These are phyloP conservation scores for Orthosia cruda DNA, from an alignment of 2,888 invertebrate species.

Conservation along the genomic window DNA sequence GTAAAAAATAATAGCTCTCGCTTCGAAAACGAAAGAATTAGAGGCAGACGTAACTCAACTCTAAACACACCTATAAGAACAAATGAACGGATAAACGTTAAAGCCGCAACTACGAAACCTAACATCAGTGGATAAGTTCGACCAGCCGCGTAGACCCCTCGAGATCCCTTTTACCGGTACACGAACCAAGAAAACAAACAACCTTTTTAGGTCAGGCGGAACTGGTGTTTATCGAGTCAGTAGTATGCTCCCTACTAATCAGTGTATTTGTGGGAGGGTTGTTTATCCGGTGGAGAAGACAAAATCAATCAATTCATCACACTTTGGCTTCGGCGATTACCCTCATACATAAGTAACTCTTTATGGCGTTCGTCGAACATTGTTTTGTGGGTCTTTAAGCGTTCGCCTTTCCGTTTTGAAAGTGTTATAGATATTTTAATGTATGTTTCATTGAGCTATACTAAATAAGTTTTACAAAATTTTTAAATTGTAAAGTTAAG, in stretches of 20 bases:
- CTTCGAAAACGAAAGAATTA: slow-evolving; percentile 18
- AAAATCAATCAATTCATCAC: slow-evolving; percentile 76
- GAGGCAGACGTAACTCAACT: slow-evolving; percentile 42
- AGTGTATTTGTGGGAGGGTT: slow-evolving; percentile 77
- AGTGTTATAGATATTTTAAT: neutral
- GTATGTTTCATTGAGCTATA: neutral
- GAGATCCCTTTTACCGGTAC: slow-evolving; percentile 24
- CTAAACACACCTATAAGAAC: slow-evolving; percentile 56
- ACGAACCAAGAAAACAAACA: slow-evolving; percentile 66
- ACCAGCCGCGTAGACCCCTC: slow-evolving; percentile 61
- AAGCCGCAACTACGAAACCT: slow-evolving; percentile 72
- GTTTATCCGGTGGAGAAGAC: slow-evolving; percentile 67
- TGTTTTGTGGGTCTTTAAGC: slow-evolving; percentile 21
- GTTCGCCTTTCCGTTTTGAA: neutral
- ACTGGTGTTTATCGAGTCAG: slow-evolving; percentile 67
- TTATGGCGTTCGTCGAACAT: slow-evolving; percentile 46
- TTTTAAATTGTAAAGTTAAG: neutral
- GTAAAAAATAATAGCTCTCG: slow-evolving; percentile 16
- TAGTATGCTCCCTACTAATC: slow-evolving; percentile 74
- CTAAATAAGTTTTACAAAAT: neutral
- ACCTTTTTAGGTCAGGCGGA: slow-evolving; percentile 60
- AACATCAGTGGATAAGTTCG: slow-evolving; percentile 65
- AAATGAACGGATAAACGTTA: slow-evolving; percentile 71
- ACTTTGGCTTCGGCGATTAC: slow-evolving; percentile 58
- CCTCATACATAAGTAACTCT: slow-evolving; percentile 47